phyloP scores from a whole-genome alignment of 1,140 invertebrate species.

The Saccostrea echinata region DNA sequence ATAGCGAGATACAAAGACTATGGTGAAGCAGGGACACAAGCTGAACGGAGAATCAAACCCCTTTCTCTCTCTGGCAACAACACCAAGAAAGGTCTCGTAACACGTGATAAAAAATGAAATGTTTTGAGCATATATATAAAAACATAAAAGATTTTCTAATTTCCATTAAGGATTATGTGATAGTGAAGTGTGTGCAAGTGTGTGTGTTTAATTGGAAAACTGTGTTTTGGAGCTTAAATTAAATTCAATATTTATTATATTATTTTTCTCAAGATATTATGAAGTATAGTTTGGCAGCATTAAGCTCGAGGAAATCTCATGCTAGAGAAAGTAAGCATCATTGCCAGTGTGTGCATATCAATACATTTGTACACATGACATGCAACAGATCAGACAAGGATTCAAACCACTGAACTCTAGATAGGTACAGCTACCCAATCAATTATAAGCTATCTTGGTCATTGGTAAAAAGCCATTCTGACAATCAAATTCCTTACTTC shows the following conservation, averaged over 20 bases:
- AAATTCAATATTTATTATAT: not conserved
- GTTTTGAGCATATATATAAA: not conserved
- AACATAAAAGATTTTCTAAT: not conserved
- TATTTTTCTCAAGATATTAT: too few relatives aligned
- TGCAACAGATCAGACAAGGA: too few relatives aligned
- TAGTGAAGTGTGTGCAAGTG: not conserved
- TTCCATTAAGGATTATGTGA: not conserved
- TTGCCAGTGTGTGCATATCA: too few relatives aligned
- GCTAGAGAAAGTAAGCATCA: too few relatives aligned
- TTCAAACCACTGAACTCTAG: too few relatives aligned
- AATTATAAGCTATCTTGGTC: too few relatives aligned
- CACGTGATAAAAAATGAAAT: slow-evolving; percentile 49
- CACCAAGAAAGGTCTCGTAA: slow-evolving; percentile 65
- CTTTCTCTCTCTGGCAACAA: slow-evolving; percentile 59
- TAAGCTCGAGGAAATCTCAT: too few relatives aligned
- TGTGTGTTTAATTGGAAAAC: not conserved
- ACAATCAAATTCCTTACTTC: too few relatives aligned
- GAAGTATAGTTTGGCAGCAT: too few relatives aligned
- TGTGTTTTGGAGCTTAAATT: not conserved
- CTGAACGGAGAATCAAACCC: slow-evolving; percentile 66
- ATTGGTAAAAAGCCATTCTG: too few relatives aligned
- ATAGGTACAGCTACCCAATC: too few relatives aligned
- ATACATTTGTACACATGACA: too few relatives aligned
- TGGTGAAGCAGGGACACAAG: slow-evolving; percentile 56
- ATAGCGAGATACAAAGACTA: slow-evolving; percentile 73